phyloP scores from a whole-genome alignment of 2,797 vertebrate species.

The Dromococcyx pavoninus region DNA sequence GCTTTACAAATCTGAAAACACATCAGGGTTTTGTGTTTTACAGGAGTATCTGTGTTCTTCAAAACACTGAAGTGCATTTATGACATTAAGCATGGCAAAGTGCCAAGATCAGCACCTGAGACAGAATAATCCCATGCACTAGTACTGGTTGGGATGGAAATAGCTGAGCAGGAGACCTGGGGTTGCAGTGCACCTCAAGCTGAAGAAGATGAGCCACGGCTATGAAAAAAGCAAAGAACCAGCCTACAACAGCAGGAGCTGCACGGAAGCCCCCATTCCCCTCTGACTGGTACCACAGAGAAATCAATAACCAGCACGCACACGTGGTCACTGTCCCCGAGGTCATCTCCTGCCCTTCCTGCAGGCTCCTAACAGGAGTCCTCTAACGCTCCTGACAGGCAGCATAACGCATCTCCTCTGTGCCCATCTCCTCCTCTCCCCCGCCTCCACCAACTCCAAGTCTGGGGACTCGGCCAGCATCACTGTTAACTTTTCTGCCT shows the following conservation, averaged over 20 bases:
- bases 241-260: neutral
- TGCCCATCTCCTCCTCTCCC: neutral
- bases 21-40: neutral
- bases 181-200: neutral
- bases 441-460: neutral
- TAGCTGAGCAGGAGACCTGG: neutral
- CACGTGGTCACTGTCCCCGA: fast-evolving
- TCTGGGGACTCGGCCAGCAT: neutral
- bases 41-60: neutral
- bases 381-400: fast-evolving
- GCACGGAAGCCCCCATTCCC: neutral
- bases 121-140: neutral
- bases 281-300: neutral
- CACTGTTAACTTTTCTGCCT: conserved; percentile 55
- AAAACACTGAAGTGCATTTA: neutral
- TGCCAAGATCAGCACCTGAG: neutral
- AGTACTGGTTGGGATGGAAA: neutral
- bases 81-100: neutral
- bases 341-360: neutral
- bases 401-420: neutral
- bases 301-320: neutral
- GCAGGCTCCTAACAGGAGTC: fast-evolving
- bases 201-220: neutral
- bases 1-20: neutral
- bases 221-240: neutral